Evolutionary conservation across 2,888 invertebrate genomes (phyloP).

Genomic region (Rhingia rostrata): DNA sequence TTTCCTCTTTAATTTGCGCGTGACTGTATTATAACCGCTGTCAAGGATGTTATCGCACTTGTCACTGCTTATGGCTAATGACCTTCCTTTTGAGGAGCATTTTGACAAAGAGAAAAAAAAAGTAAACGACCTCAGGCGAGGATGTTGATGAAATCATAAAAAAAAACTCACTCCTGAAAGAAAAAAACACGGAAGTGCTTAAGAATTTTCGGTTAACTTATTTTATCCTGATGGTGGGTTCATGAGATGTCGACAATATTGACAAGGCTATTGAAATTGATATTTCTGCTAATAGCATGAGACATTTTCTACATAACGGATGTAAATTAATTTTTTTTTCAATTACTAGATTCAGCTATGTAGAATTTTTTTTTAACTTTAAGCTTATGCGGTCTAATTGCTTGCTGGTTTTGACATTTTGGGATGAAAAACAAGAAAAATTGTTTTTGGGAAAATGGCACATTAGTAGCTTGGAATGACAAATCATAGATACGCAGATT

Average conservation of each 20-base stretch:
- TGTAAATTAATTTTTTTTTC: not conserved
- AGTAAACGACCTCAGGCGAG: not conserved
- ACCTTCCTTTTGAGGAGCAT: conserved; percentile 31
- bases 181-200: not conserved
- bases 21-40: conserved; percentile 19
- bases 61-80: conserved; percentile 15
- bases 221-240: not conserved
- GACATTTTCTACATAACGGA: no score
- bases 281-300: not conserved
- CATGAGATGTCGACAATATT: conserved; percentile 26
- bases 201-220: not conserved
- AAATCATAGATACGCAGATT: no score
- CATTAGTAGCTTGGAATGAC: not conserved
- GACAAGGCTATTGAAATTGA: conserved; percentile 11
- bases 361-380: not conserved
- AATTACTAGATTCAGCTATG: not conserved
- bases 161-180: not conserved
- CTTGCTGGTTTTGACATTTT: conserved; percentile 2
- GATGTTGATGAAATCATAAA: not conserved
- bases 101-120: conserved; percentile 9
- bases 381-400: not conserved
- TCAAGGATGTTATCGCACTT: conserved; percentile 35
- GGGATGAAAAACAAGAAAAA: no score
- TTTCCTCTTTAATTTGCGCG: conserved; percentile 8
- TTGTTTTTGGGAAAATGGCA: no score